phyloP scores from a whole-genome alignment of 92 coral and sea anemone species.

The Epizoanthus illoricatus region DNA sequence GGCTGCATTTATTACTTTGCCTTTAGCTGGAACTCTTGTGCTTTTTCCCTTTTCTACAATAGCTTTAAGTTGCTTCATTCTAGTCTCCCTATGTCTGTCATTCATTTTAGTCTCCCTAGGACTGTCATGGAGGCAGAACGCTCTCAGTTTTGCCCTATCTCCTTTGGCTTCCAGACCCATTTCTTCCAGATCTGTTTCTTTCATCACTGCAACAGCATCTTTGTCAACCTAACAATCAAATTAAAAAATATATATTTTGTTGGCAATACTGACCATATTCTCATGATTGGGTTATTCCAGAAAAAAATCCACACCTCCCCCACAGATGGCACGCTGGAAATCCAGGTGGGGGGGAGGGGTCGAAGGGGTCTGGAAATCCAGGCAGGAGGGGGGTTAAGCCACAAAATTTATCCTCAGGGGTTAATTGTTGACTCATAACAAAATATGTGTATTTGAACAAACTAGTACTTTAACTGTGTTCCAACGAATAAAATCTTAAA shows the following conservation, averaged over 20 bases:
- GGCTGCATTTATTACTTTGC: background rate
- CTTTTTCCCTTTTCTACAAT: background rate
- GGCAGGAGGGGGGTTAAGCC: too few species aligned
- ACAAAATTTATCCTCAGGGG: too few species aligned
- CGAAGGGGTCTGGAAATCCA: too few species aligned
- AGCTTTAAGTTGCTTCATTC: constrained; percentile 18
- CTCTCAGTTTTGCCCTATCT: constrained; percentile 39
- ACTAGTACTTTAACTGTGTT: too few species aligned
- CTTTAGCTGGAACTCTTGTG: constrained; percentile 1
- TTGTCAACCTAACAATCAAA: constrained; percentile 37
- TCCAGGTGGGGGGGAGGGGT: too few species aligned
- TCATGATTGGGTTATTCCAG: too few species aligned
- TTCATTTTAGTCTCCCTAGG: too few species aligned
- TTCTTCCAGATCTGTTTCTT: constrained; percentile 40
- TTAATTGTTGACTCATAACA: too few species aligned
- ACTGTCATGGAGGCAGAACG: constrained; percentile 31
- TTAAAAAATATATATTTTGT: background rate
- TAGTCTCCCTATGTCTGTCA: constrained; percentile 35
- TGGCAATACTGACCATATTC: background rate
- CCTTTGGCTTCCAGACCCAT: constrained; percentile 48
- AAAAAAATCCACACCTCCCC: too few species aligned
- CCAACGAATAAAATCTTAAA: too few species aligned
- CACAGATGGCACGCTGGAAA: too few species aligned
- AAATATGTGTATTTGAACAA: too few species aligned
- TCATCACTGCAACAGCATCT: constrained; percentile 44